A percentile compares a stretch with the other conserved stretches of the same genome.
phyloP scores from a whole-genome alignment of 2,797 vertebrate genomes.

The Potorous gilbertii region DNA sequence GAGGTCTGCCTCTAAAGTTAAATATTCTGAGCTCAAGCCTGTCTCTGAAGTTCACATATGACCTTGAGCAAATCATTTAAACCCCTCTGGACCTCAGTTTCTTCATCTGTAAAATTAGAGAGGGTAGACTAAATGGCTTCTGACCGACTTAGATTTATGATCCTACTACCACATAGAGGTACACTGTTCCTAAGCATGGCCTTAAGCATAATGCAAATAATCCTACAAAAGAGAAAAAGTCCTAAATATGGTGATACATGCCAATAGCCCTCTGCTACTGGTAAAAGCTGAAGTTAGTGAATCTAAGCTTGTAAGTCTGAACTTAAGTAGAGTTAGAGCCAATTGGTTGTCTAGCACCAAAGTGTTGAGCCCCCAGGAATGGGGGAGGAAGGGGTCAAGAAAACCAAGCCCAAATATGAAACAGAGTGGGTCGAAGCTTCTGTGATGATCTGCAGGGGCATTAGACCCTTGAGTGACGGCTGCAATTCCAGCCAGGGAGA shows the following conservation, averaged over 20 bases:
- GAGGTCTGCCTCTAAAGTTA: background rate
- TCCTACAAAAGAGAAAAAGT: background rate
- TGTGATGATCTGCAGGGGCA: background rate
- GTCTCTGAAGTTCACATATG: background rate
- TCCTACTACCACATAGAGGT: background rate
- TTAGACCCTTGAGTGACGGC: background rate
- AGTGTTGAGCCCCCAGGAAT: background rate
- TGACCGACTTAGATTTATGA: background rate
- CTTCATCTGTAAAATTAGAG: background rate
- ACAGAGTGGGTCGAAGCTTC: background rate
- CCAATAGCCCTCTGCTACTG: background rate
- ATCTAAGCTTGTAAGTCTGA: background rate
- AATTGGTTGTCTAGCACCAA: background rate
- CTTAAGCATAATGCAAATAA: too few species aligned
- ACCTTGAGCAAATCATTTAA: background rate
- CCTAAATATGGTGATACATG: background rate
- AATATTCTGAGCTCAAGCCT: background rate
- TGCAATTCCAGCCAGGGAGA: background rate
- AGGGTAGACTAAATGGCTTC: background rate
- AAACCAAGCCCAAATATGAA: background rate
- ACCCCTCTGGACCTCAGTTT: background rate
- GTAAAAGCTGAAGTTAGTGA: background rate
- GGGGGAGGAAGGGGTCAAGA: background rate
- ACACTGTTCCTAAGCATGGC: background rate
- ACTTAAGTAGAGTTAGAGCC: background rate